Conservation (phyloP, 2,797 vertebrate genomes). For the Coendou prehensilis region DNA sequence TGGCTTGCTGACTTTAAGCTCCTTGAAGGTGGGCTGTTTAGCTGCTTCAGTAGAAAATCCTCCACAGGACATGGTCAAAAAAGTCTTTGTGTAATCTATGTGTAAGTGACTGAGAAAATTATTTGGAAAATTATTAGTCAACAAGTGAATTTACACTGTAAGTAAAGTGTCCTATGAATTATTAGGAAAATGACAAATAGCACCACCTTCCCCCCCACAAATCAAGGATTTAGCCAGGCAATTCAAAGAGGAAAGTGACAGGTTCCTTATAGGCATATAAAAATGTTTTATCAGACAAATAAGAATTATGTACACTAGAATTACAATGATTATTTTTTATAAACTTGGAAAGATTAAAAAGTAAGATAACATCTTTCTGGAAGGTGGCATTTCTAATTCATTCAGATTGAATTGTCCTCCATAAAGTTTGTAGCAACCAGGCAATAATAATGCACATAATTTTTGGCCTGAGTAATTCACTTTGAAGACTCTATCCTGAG, state of each 20-base stretch:
- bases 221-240: not conserved
- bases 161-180: not conserved
- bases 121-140: not conserved
- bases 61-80: not conserved
- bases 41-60: not conserved
- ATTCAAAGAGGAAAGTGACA: not conserved
- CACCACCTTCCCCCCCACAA: not conserved
- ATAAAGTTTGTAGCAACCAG: not conserved
- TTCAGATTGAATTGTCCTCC: not conserved
- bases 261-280: not conserved
- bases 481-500: not conserved
- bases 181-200: not conserved
- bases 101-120: not conserved
- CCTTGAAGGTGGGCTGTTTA: not conserved
- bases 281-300: not conserved
- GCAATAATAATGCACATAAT: not conserved
- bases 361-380: not conserved
- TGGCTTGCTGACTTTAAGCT: not conserved
- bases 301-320: not conserved
- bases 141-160: not conserved
- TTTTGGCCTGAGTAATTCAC: not conserved
- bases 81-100: not conserved
- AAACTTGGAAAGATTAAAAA: not conserved
- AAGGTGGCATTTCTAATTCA: not conserved
- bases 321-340: not conserved